These are phyloP conservation scores for Julus scanicus DNA, from an alignment of 2,888 invertebrate genomes.

Conservation along the genomic window DNA sequence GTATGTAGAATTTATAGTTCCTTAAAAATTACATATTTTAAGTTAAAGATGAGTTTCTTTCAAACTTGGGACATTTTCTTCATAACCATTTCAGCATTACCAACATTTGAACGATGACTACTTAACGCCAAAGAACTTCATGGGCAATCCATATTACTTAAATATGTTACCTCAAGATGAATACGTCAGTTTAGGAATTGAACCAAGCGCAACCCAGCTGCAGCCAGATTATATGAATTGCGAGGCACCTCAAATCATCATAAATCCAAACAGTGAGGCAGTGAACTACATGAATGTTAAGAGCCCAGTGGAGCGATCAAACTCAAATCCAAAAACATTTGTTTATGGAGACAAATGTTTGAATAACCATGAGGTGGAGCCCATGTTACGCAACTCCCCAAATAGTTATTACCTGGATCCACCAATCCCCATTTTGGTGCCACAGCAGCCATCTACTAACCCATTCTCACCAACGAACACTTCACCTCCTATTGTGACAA, in stretches of 20 bases:
- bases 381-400: conserved; percentile 12
- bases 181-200: neutral
- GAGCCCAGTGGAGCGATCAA: neutral
- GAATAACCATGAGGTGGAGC: conserved; percentile 47
- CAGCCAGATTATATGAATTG: conserved; percentile 26
- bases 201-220: neutral
- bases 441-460: neutral
- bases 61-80: neutral
- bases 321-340: conserved; percentile 26
- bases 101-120: conserved; percentile 55
- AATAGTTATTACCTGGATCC: conserved; percentile 48
- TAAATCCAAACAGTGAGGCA: neutral
- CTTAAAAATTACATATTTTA: conserved; percentile 11
- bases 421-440: neutral
- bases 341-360: conserved; percentile 40
- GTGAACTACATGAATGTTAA: conserved; percentile 52
- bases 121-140: conserved; percentile 1
- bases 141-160: conserved; percentile 49
- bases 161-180: conserved; percentile 40
- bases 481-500: neutral
- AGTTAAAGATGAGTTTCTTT: neutral
- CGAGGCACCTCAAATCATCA: neutral
- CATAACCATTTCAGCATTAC: conserved; percentile 53
- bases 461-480: neutral
- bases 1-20: conserved; percentile 11